These are phyloP conservation scores for Chrysemys picta DNA, from an alignment of 2,113 vertebrate species.

Conservation along the genomic window DNA sequence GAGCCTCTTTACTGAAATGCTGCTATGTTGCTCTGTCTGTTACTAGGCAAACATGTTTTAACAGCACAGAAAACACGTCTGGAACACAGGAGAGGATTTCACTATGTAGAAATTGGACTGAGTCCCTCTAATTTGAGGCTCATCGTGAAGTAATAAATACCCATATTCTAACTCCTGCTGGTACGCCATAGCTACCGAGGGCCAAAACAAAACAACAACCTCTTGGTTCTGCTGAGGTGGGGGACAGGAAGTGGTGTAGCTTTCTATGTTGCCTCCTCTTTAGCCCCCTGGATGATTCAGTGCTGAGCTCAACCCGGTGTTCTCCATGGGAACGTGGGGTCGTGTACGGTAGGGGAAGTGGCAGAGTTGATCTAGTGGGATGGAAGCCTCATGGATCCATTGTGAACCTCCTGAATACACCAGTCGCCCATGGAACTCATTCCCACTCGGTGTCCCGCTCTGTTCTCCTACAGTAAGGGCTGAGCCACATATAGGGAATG, in stretches of 20 bases:
- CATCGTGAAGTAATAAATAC: neutral
- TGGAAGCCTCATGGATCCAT: neutral
- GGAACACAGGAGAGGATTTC: conserved; percentile 43
- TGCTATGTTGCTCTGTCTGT: conserved; percentile 56
- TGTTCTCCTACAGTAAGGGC: neutral
- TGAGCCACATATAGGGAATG: neutral
- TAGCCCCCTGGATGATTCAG: neutral
- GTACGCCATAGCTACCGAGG: neutral
- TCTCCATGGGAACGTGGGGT: neutral
- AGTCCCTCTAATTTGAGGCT: neutral
- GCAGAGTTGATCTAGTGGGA: neutral
- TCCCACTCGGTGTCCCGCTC: neutral
- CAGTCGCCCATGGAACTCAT: neutral
- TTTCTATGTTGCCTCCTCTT: neutral
- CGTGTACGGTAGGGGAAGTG: neutral
- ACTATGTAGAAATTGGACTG: conserved; percentile 35
- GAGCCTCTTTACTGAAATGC: conserved; percentile 22
- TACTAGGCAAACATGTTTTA: conserved; percentile 65
- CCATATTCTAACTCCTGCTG: neutral
- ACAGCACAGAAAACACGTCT: conserved; percentile 41
- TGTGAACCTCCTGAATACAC: neutral
- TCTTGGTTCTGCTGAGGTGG: neutral
- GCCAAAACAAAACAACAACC: neutral
- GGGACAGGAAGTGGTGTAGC: neutral
- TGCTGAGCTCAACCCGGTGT: conserved; percentile 3